Base-by-base conservation (phyloP, 2,797 vertebrate species). In the Xyrichtys novacula region DNA sequence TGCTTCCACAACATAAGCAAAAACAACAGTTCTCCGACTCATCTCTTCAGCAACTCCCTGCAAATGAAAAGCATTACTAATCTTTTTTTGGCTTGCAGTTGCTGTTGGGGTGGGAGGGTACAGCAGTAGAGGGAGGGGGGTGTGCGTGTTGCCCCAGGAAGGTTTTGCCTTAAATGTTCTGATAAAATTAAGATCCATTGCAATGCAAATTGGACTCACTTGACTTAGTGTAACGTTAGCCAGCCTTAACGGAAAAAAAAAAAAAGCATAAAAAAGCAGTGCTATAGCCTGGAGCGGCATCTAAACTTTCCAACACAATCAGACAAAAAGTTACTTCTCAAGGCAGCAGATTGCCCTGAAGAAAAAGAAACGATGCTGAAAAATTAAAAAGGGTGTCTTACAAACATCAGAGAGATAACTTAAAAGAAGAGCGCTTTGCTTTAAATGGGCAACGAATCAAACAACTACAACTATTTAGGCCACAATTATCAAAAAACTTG, bases 1-100 rank as follows among this genome's bases (percentile, higher is more conserved):
- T 2, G 28, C 19, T 36, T 38, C 25, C n/a, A 12, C 1, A 39
- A 68, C 34, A 49, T 65, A 72, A 73, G n/a, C n/a, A n/a, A 71
- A 5, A 46, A 25, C 29, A 69, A 36, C 50, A 59, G 26, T 1
- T 32, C 72, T 60, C 50, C 20, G 34, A 15, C 56, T 36, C 5
- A 0, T 68, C 48, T 20, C 20, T 50, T 70, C 28, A 61, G 25
- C 47, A 47, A 38, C 61, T 54, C 19, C 15, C 29, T 28, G 52
- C 58, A 43, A 80, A 81, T 49, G 26, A 74, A 71, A 71, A n/a
- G 55, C 60, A 62, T 65, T 56, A 44, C 53, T 74, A 72, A 67
- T 78, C 67, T 78, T 75, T 81, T 87, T 83, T 85, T 79, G 66
- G 70, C 61, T 60, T 38, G 39, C 69, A 88, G 53, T 78, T 81